Conservation (phyloP, 2,797 vertebrate species). For the Rhadinocentrus ornatus region DNA sequence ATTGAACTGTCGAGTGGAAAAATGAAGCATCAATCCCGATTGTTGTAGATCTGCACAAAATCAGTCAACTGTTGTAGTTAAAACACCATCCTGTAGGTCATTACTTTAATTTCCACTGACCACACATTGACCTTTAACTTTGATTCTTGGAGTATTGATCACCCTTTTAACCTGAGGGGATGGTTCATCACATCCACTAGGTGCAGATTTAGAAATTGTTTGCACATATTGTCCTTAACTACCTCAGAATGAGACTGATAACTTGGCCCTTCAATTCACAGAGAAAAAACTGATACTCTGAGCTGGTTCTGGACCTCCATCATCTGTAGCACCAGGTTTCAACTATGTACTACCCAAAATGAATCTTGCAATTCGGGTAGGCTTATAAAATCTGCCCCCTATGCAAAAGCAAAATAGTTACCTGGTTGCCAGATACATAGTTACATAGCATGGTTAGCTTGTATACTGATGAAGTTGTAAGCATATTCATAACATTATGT, state of each 20-base stretch:
- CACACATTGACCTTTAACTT: too few relatives aligned
- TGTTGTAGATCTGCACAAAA: neutral
- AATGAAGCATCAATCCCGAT: neutral
- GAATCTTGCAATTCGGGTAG: neutral
- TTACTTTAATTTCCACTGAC: too few relatives aligned
- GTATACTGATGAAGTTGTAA: neutral
- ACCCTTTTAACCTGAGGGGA: neutral
- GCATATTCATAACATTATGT: neutral
- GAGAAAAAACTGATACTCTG: neutral
- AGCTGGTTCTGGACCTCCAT: neutral
- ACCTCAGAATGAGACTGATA: neutral
- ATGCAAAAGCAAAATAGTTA: neutral
- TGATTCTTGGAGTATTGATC: too few relatives aligned
- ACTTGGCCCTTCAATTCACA: neutral
- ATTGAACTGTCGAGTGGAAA: neutral
- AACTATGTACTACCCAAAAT: neutral
- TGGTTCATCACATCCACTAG: too few relatives aligned
- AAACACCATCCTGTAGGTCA: neutral
- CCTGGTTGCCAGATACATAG: neutral
- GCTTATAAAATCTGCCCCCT: neutral
- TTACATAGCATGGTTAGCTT: neutral
- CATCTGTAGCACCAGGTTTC: neutral
- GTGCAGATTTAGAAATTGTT: neutral
- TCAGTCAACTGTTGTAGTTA: neutral
- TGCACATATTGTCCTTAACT: neutral